Evolutionary conservation across 1,140 invertebrate species (phyloP).

Genomic region (Psix sp.): DNA sequence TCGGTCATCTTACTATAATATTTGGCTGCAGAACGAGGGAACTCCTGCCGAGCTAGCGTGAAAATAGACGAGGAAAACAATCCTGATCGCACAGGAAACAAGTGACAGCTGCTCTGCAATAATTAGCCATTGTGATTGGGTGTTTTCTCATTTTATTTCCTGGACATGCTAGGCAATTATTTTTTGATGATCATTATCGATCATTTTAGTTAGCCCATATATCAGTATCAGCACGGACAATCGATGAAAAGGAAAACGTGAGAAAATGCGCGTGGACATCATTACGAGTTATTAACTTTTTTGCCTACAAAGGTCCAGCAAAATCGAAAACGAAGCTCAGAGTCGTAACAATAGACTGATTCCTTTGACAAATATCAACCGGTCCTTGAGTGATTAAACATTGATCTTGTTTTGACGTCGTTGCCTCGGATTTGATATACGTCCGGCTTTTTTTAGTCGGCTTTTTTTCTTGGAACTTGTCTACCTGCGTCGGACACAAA

Average conservation of each 20-base stretch:
- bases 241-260: slow-evolving; percentile 18
- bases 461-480: slow-evolving; percentile 8
- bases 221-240: not conserved
- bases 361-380: slow-evolving; percentile 43
- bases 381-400: slow-evolving; percentile 50
- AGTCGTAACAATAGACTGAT: slow-evolving; percentile 33
- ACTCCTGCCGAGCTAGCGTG: slow-evolving; percentile 68
- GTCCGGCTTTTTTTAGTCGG: slow-evolving; percentile 8
- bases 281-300: slow-evolving; percentile 46
- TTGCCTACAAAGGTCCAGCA: slow-evolving; percentile 10
- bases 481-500: slow-evolving; percentile 15
- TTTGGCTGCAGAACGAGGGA: slow-evolving; percentile 57
- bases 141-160: too few species aligned
- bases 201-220: too few species aligned
- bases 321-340: slow-evolving; percentile 34
- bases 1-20: slow-evolving; percentile 70
- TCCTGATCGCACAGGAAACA: slow-evolving; percentile 57
- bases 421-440: slow-evolving; percentile 35
- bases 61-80: slow-evolving; percentile 64
- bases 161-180: too few species aligned
- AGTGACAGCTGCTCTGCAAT: slow-evolving; percentile 70
- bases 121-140: too few species aligned
- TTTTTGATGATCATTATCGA: too few species aligned
- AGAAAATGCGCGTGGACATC: slow-evolving; percentile 44
- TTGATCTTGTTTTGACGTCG: slow-evolving; percentile 50